Evolutionary conservation across 23 tunicate species (phyloP).

Genomic region (Oikopleura albicans): DNA sequence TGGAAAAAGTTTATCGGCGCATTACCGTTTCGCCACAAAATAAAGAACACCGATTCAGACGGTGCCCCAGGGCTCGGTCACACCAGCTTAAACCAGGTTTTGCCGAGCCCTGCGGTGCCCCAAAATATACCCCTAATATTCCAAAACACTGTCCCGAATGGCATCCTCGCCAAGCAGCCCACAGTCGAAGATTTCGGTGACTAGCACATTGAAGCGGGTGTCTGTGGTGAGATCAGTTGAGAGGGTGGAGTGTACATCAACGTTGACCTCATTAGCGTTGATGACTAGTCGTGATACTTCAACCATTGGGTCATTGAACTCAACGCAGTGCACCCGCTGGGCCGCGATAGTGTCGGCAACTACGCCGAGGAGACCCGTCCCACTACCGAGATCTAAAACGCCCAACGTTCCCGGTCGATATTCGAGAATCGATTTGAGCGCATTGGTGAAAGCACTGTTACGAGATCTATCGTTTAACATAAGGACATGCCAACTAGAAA

Average conservation of each 20-base stretch:
- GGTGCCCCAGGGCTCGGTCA: no score
- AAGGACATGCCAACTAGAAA: not conserved
- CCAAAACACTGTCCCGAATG: not conserved
- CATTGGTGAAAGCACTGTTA: not conserved
- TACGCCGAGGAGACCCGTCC: not conserved
- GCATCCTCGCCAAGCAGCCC: not conserved
- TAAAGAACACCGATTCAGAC: no score
- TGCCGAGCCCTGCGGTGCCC: not conserved
- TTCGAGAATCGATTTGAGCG: not conserved
- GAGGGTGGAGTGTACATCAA: not conserved
- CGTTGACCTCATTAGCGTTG: not conserved
- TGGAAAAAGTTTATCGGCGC: not conserved
- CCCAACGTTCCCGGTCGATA: not conserved
- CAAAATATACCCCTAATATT: not conserved
- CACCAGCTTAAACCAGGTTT: not conserved
- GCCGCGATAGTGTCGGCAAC: not conserved
- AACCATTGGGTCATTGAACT: not conserved
- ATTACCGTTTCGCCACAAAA: no score
- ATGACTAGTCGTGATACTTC: not conserved
- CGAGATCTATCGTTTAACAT: not conserved
- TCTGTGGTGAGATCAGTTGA: not conserved
- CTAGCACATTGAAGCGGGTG: not conserved
- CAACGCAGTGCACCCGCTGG: not conserved
- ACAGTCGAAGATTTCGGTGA: conserved; percentile 13
- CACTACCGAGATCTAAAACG: not conserved